Base-by-base conservation (phyloP, 1,140 invertebrate genomes). In the Eriosoma lanigerum region DNA sequence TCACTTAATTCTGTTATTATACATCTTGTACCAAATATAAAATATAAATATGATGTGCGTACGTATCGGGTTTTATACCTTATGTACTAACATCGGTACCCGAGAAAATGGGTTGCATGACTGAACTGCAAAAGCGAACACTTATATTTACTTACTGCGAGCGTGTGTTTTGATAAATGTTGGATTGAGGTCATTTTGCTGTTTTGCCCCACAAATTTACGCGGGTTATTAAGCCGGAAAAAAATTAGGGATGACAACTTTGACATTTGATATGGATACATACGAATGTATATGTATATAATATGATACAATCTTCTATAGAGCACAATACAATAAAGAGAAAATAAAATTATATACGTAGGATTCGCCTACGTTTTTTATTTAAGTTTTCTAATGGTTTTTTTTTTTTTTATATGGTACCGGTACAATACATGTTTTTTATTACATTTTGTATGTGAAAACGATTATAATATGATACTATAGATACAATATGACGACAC, bases 1-100 rank as follows among this genome's bases (percentile, higher is more conserved):
- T 66, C 64, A 68, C 64, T 68, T 46, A 46, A 68, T 46, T 12
- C 64, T n/a, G n/a, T n/a, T n/a, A n/a, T n/a, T n/a, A n/a, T n/a
- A n/a, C 38, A 21, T 38, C 9, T 13, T 17, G 29, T 8, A 21
- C 29, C 29, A n/a, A n/a, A n/a, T n/a, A n/a, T n/a, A n/a, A n/a
- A n/a, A n/a, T n/a, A n/a, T n/a, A n/a, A n/a, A n/a, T n/a, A n/a
- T n/a, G n/a, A n/a, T n/a, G n/a, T n/a, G n/a, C n/a, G n/a, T n/a
- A n/a, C n/a, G n/a, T n/a, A n/a, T n/a, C n/a, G n/a, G n/a, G n/a
- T n/a, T n/a, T n/a, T n/a, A n/a, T n/a, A n/a, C n/a, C n/a, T n/a
- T n/a, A n/a, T n/a, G 38, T 46, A 24, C n/a, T n/a, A 68, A 68
- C 64, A 21, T 5, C 12, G 38, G 24, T 44, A 10, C 6, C 12